Base-by-base conservation (phyloP, 1,140 invertebrate species). In the Halyomorpha halys region DNA sequence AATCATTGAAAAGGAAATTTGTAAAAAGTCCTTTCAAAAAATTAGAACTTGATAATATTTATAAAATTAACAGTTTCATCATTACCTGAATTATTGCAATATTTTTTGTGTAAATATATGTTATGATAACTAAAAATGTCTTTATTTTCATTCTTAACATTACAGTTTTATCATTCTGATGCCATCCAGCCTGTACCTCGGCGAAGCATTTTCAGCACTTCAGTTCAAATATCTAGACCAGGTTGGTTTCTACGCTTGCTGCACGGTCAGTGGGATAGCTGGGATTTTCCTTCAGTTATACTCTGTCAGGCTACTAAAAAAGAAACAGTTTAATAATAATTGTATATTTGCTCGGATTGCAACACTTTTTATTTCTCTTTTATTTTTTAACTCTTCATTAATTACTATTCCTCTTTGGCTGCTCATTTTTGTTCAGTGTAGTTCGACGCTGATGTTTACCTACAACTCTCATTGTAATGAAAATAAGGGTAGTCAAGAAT, bases 201-300 rank as follows among this genome's bases (percentile, higher is more conserved):
- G 61, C 5, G 61, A 62, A 62, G 61, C 61, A 4, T 62, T 62
- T 49, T 47, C 61, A 16, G 44, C 45, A 18, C 61, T 62, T 51
- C 19, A 62, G 3, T 62, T 62, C 44, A 45, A 47, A 11, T 49
- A 45, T 16, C 23, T 49, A 0, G 19, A 51, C 5, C 61, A 49
- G 21, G n/a, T 62, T 5, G 45, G 44, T n/a, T 62, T 62, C 30
- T 62, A 62, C 18, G 19, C 23, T 16, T n/a, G 44, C 14, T 62
- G 61, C 23, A 27, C 45, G 2, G 19, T 62, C 3, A 62, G 61
- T 62, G 61, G 61, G 3, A 5, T 62, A 21, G 27, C 1, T 23
- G 44, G 61, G 1, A 49, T 62, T 23, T 51, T 49, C 5, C 45
- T 62, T 23, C 61, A 62, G 25, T 15, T 62, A 11, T 27, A 14